Base-by-base conservation (phyloP, 2,797 vertebrate genomes). In the Sarcoramphus papa region DNA sequence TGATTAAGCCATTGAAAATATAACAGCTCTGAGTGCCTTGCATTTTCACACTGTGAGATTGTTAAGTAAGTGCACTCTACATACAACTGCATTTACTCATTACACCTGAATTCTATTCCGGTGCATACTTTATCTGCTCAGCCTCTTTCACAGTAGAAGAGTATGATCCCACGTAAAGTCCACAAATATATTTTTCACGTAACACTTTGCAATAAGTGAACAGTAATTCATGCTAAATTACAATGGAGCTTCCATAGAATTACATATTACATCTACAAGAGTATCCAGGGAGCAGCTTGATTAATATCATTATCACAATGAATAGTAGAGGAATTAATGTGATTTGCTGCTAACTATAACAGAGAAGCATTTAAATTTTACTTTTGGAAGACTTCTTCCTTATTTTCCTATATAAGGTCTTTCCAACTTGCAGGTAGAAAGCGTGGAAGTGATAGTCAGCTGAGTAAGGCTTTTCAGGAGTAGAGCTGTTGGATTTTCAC, bases 251-350 rank as follows among this genome's bases (percentile, higher is more conserved):
- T 87, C 88, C 85, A 48, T 80, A 74, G 92, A 95, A 95, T 92
- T 96, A 60, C 6, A 6, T 72, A 62, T 94, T 85, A 77, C 37
- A 92, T 53, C 62, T 87, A 70, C 41, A 88, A 0, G 23, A 94
- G 74, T 92, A 94, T 80, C 90, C 90, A 70, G 92, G 90, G 88
- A 96, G 45, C 56, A 93, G 81, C 78, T 74, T 85, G 73, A 94
- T 83, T 95, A 97, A 97, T 95, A 62, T 92, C 74, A 92, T 95
- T 96, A 97, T 96, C 78, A 88, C 64, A 84, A 93, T 86, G 85
- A 96, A 78, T 81, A 96, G 81, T 31, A 81, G 56, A 94, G 60
- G 85, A 97, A 96, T 96, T 94, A 97, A 90, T 89, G 70, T 87
- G 84, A 96, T 97, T 95, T 97, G 67, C 74, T 97, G 50, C 78